Evolutionary conservation across 2,113 vertebrate species (phyloP), one percentile per base, ranked within the genome.

Genomic region (Anolis sagrei): DNA sequence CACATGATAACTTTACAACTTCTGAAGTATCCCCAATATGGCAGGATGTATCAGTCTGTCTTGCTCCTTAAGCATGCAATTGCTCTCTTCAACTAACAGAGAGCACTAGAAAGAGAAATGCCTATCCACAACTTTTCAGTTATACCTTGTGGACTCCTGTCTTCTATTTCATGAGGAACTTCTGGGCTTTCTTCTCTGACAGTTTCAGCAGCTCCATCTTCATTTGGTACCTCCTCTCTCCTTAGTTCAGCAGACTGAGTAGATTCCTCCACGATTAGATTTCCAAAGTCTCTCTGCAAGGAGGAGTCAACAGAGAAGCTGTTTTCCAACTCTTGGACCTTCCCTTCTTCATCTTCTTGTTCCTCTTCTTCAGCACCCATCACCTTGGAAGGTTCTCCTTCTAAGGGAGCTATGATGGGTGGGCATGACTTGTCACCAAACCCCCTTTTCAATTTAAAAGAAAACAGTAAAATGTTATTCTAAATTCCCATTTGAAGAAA

Each of bases 351-450:
- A 16, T 58, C 13, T 3, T 58, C 54, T 58, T 83, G 76, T 16
- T 32, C 61, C 36, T 92, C 89, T 25, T 92, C 89, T 87, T 95
- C 93, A 66, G 89, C 78, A 0, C 34, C 84, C 80, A 93, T 86
- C 6, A 88, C 78, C 5, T 95, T 95, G 70, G 89, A 73, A 86
- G 89, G 7, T 75, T 93, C 91, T 25, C 54, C 81, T 34, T 75
- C 89, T 90, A 90, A 72, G 66, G 97, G 93, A 27, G 94, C 92
- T 88, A 99, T 95, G 92, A 95, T 92, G 14, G 99, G 98, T 91
- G 97, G 98, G 89, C 36, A 88, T 74, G 97, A 97, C 94, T 98
- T 99, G 93, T 99, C 98, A 88, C 99, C 99, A 95, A 97, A 97
- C 79, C 94, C 96, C 99, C 99, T 98, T 95, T 90, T 3, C 29